Evolutionary conservation across 2,113 vertebrate species (phyloP).

Genomic region (Ochotona curzoniae): DNA sequence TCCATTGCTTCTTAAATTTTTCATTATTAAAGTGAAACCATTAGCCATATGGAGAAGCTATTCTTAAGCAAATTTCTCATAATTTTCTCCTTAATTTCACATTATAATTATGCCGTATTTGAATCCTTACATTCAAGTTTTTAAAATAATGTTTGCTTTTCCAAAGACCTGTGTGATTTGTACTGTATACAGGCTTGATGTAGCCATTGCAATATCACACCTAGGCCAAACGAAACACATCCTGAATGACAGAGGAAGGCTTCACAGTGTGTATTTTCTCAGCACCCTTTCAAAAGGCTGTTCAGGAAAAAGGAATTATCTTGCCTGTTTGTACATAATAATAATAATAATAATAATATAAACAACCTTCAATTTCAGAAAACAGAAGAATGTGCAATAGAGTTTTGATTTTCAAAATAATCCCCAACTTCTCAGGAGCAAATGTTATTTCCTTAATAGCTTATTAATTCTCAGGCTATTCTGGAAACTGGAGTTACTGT

Average conservation of each 20-base stretch:
- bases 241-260: not conserved
- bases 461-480: not conserved
- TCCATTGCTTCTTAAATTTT: not conserved
- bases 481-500: not conserved
- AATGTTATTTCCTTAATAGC: slow-evolving; percentile 20
- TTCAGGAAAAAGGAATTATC: not conserved
- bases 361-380: not conserved
- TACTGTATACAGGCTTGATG: not conserved
- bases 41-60: not conserved
- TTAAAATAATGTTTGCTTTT: not conserved
- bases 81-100: not conserved
- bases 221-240: not conserved
- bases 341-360: not conserved
- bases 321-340: not conserved
- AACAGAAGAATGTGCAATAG: not conserved
- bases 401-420: slow-evolving; percentile 16
- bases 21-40: not conserved
- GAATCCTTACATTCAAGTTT: not conserved
- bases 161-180: not conserved
- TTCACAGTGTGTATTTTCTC: not conserved
- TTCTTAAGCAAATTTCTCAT: not conserved
- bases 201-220: not conserved
- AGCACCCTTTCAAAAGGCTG: not conserved
- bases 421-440: not conserved
- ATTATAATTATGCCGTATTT: not conserved